Base-by-base conservation (phyloP, 2,113 vertebrate genomes). In the Podilymbus podiceps region DNA sequence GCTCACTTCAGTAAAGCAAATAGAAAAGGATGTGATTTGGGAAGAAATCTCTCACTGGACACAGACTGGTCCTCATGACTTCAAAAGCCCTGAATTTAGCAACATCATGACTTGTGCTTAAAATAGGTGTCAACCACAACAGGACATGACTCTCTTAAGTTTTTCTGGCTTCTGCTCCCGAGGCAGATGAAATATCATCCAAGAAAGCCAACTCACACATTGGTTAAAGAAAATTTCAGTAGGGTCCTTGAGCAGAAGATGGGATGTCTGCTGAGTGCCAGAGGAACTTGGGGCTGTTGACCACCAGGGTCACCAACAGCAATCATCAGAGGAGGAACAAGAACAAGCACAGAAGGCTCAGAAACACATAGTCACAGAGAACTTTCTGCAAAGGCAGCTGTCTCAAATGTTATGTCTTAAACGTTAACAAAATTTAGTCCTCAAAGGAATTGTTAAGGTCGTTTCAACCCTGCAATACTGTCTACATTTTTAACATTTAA, bases 401-500 rank as follows among this genome's bases (percentile, higher is more conserved):
- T 74, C 49, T 71, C 87, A 77, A 87, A 40, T 2, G 6, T 63
- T 85, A 82, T 56, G 56, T 78, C 64, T 91, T 72, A 72, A 92
- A 77, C 1, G 5, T 69, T 92, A 95, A 81, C 17, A 89, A 89
- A 94, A 93, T 23, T 22, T 68, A 76, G 58, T 69, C 55, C 89
- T 94, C 93, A 73, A 88, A 88, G 63, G 88, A 90, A 95, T 85
- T 96, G 78, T 69, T 91, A 74, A 44, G 10, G 58, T 88, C 42
- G 4, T 83, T 95, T 94, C 78, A 90, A 85, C 82, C 71, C 78
- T 50, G 24, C 87, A 93, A 85, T 73, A 79, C 31, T 58, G 69
- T 88, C 78, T 85, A 85, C 63, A 83, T 83, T 93, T 95, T 91
- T 77, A 94, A 69, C 91, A 85, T 88, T 94, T 83, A 91, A 93